These are phyloP conservation scores for Leptodactylus fuscus DNA, from an alignment of 2,113 vertebrate genomes.

Conservation along the genomic window DNA sequence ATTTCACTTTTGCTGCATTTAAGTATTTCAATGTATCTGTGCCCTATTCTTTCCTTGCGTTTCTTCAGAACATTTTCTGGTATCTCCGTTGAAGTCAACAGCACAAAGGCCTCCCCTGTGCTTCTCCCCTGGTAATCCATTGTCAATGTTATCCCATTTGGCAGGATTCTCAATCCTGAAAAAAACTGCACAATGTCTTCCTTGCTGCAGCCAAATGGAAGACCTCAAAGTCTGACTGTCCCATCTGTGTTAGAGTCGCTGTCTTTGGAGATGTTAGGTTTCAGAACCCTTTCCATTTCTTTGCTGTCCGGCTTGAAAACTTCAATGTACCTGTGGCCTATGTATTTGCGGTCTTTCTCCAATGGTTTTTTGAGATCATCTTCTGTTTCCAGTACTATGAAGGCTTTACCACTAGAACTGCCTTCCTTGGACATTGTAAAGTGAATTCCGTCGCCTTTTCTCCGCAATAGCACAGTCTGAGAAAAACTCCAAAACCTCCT, in stretches of 20 bases:
- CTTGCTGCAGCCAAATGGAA: slow-evolving; percentile 99
- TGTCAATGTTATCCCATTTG: slow-evolving; percentile 99
- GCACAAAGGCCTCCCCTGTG: slow-evolving; percentile 99
- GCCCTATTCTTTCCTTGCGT: slow-evolving; percentile 99
- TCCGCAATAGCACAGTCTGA: too few species aligned
- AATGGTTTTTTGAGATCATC: slow-evolving; percentile 83
- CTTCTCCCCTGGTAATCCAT: slow-evolving; percentile 99
- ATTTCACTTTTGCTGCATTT: slow-evolving; percentile 99
- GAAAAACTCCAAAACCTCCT: too few species aligned
- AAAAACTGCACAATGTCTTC: slow-evolving; percentile 99
- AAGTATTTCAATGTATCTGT: slow-evolving; percentile 99
- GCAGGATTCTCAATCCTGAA: slow-evolving; percentile 99
- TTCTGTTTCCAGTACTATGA: slow-evolving; percentile 78
- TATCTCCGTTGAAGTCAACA: slow-evolving; percentile 99
- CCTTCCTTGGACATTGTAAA: slow-evolving; percentile 85
- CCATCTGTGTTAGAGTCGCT: slow-evolving; percentile 93
- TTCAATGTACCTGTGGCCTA: slow-evolving; percentile 85
- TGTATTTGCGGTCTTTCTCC: slow-evolving; percentile 83
- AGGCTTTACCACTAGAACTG: slow-evolving; percentile 82
- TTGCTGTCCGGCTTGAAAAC: slow-evolving; percentile 88
- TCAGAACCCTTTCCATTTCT: slow-evolving; percentile 97
- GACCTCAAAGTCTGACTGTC: slow-evolving; percentile 92
- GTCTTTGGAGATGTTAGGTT: slow-evolving; percentile 88
- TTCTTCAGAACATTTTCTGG: slow-evolving; percentile 99
- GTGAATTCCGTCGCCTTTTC: slow-evolving; percentile 77